phyloP scores from a whole-genome alignment of 2,113 vertebrate genomes.

The cattle (Bos taurus) region ARS-UCD2.0 NC_037339.1:510501-511000 shows the following conservation, averaged over 20 bases:
- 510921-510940: not conserved
- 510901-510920: not conserved
- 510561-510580: not conserved
- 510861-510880: not conserved
- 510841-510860: not conserved
- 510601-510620: not conserved
- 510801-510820: not conserved
- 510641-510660: not conserved
- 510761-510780: not conserved
- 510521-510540: not conserved
- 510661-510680: not conserved
- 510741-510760: not conserved
- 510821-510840: not conserved
- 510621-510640: not conserved
- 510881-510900: not conserved
- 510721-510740: not conserved
- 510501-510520: constrained; percentile 5
- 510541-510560: constrained; percentile 10
- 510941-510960: not conserved
- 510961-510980: not conserved
- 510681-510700: not conserved
- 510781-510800: not conserved
- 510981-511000: not conserved
- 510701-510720: not conserved
- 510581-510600: not conserved